Base-by-base conservation (phyloP, 2,797 vertebrate species). In the Centropyge bicolor region DNA sequence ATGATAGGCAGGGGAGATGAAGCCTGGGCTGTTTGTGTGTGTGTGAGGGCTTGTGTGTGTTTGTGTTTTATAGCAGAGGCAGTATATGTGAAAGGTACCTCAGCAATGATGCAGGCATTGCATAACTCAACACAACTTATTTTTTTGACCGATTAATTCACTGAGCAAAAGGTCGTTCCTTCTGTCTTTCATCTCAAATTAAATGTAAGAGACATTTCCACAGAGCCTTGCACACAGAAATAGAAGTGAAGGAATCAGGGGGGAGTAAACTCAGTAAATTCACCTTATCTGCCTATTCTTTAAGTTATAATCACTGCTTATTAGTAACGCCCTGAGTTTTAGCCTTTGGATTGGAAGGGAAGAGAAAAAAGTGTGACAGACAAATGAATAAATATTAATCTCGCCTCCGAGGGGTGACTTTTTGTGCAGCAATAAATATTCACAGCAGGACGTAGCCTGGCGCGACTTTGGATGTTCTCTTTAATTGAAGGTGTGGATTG, bases 401-500 rank as follows among this genome's bases (percentile, higher is more conserved):
- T 54, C 45, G 20, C 45, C 83, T 87, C 56, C 24, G 0, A 85
- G 73, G 35, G 19, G 52, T 59, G 77, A 75, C 70, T 83, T 83
- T 88, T 73, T 87, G 70, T 67, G 63, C 55, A 17, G 66, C 57
- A 67, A 82, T 84, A 75, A 76, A 62, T 83, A 91, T 91, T 90
- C 82, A 80, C 76, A 66, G 82, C 81, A 76, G 79, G 78, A 74
- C 14, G 49, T 36, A 61, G 75, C 51, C 46, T 17, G 66, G 65
- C 20, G n/a, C 11, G 41, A 61, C 88, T 74, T 60, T 57, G 36
- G 73, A 74, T 83, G 85, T 54, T 60, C 67, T 80, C 54, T 76
- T 61, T 90, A 92, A 92, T 87, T 87, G 82, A 84, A 88, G 76
- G 81, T 85, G 76, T 48, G 60, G 43, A 83, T 74, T 56, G 81